Percentiles rank a stretch among this genome's conserved stretches.
phyloP scores from a whole-genome alignment of 2,888 invertebrate species.

The Fragum sueziense region DNA sequence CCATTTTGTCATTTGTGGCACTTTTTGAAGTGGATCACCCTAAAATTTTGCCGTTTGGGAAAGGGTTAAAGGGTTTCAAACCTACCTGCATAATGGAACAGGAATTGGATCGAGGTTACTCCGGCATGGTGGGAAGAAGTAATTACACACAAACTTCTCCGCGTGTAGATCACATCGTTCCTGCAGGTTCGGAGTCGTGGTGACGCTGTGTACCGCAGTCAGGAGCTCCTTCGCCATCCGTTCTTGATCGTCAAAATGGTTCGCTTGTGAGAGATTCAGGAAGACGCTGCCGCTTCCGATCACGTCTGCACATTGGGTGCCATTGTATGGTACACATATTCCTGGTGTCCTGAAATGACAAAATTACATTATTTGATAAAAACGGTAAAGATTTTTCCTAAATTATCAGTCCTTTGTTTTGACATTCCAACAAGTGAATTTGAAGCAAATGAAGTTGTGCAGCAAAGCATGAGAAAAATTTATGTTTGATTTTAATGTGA shows the following conservation, averaged over 20 bases:
- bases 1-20: no score
- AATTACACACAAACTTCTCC: conserved; percentile 94
- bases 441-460: no score
- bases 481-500: no score
- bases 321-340: conserved; percentile 72
- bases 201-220: conserved; percentile 57
- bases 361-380: not conserved
- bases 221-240: conserved; percentile 62
- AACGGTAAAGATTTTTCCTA: no score
- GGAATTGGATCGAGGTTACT: conserved; percentile 48
- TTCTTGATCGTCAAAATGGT: conserved; percentile 62
- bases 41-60: no score
- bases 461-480: no score
- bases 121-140: conserved; percentile 93
- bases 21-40: no score
- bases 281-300: conserved; percentile 65
- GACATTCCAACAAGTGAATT: no score
- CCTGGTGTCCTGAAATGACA: conserved; percentile 61
- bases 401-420: no score
- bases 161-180: conserved; percentile 90
- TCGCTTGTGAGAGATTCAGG: conserved; percentile 55
- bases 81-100: conserved; percentile 70
- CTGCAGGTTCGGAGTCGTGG: conserved; percentile 39
- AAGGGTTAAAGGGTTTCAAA: no score
- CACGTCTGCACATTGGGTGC: conserved; percentile 66